A percentile compares a stretch with the other conserved stretches of the same genome.
These are phyloP conservation scores for Mechanitis mazaeus DNA, from an alignment of 2,888 invertebrate species.

Conservation along the genomic window DNA sequence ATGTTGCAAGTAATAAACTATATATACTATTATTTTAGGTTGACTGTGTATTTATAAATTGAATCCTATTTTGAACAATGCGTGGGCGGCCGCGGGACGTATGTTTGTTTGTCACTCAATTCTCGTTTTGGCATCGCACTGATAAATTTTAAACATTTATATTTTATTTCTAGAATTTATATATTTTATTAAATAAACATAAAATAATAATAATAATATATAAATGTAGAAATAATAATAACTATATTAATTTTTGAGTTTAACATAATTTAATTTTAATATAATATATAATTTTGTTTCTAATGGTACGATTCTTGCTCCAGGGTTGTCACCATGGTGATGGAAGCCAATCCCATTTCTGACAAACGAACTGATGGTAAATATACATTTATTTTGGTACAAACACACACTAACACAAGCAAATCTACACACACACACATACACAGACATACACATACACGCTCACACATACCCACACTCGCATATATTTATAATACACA, in stretches of 20 bases:
- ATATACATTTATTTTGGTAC: slow-evolving; percentile 18
- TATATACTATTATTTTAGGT: slow-evolving; percentile 5
- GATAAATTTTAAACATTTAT: no score
- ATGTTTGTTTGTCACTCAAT: slow-evolving; percentile 39
- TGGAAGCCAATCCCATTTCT: slow-evolving; percentile 66
- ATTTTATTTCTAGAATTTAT: no score
- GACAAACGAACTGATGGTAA: slow-evolving; percentile 65
- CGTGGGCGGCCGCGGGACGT: slow-evolving; percentile 2
- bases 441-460: no score
- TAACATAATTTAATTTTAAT: no score
- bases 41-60: slow-evolving; percentile 22
- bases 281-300: slow-evolving; percentile 1
- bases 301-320: slow-evolving; percentile 36
- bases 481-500: no score
- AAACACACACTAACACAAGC: not conserved
- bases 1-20: no score
- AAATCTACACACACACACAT: no score
- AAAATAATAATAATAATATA: no score
- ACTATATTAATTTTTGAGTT: no score
- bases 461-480: no score
- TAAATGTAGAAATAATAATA: no score
- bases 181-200: no score
- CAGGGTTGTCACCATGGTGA: slow-evolving; percentile 64
- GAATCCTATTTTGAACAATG: slow-evolving; percentile 15
- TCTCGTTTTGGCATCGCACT: slow-evolving; percentile 40